These are phyloP conservation scores for Ecliptopera silaceata DNA, from an alignment of 2,888 invertebrate genomes.

Conservation along the genomic window DNA sequence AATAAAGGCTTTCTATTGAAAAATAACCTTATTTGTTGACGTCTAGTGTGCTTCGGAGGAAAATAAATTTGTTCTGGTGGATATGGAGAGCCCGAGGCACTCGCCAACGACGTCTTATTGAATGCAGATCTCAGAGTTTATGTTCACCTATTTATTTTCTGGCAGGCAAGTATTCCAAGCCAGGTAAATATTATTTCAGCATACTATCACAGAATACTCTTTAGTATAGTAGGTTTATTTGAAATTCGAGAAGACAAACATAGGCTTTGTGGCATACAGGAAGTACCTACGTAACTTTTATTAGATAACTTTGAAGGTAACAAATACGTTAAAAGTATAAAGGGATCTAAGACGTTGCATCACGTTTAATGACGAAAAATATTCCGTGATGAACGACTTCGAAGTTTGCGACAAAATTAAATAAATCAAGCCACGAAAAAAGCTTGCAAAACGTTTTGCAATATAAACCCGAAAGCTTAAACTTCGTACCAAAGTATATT, in stretches of 20 bases:
- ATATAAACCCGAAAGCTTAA: conserved; percentile 32
- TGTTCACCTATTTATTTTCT: conserved; percentile 49
- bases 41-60: conserved; percentile 72
- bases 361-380: conserved; percentile 20
- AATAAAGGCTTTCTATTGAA: conserved; percentile 69
- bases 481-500: conserved; percentile 24
- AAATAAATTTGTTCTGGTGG: conserved; percentile 75
- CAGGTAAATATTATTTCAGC: conserved; percentile 25
- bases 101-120: conserved; percentile 66
- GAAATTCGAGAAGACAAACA: conserved; percentile 3
- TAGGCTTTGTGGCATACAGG: not conserved
- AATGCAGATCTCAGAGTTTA: conserved; percentile 56
- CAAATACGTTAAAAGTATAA: conserved; percentile 1
- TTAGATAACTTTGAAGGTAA: conserved; percentile 3
- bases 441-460: conserved; percentile 28
- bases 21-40: conserved; percentile 80
- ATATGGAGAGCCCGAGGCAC: conserved; percentile 64
- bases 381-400: conserved; percentile 18
- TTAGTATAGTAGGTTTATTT: not conserved
- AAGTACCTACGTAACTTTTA: not conserved
- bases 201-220: not conserved
- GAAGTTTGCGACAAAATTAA: conserved; percentile 24
- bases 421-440: conserved; percentile 25
- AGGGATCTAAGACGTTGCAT: conserved; percentile 4
- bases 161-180: conserved; percentile 28